These are phyloP conservation scores for Heterotilapia buettikoferi DNA, from an alignment of 2,113 vertebrate species.

Conservation along the genomic window DNA sequence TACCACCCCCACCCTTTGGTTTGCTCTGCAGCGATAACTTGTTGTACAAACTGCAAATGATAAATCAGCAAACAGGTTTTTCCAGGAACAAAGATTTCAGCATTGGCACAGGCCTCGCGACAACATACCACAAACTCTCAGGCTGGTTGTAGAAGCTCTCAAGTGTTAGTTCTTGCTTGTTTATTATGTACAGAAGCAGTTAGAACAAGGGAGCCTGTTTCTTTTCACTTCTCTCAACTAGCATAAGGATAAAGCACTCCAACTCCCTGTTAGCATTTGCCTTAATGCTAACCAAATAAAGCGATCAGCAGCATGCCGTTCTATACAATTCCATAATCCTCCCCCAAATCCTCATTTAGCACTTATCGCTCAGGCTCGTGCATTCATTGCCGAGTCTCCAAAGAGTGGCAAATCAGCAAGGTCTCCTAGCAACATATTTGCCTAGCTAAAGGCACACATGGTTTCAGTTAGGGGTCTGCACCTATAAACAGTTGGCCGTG, in stretches of 20 bases:
- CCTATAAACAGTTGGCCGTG: conserved; percentile 70
- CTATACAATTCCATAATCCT: background rate
- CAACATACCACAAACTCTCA: conserved; percentile 17
- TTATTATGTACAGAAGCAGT: conserved; percentile 3
- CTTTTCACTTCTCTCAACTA: background rate
- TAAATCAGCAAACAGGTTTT: conserved; percentile 57
- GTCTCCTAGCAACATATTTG: conserved; percentile 52
- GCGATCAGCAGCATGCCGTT: background rate
- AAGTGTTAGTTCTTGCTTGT: background rate
- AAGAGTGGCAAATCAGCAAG: conserved; percentile 43
- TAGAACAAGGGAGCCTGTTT: background rate
- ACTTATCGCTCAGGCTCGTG: background rate
- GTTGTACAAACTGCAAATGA: conserved; percentile 43
- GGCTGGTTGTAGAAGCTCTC: background rate
- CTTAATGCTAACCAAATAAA: conserved; percentile 1
- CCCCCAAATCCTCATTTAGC: background rate
- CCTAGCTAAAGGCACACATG: conserved; percentile 67
- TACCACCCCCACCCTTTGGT: background rate
- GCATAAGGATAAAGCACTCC: background rate
- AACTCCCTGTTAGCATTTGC: background rate
- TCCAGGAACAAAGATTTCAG: conserved; percentile 38
- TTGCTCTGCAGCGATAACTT: background rate
- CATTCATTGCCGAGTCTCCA: background rate
- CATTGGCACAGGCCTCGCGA: conserved; percentile 5
- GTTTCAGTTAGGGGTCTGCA: conserved; percentile 69